Base-by-base conservation (phyloP, 2,888 invertebrate genomes). In the Hartigia nigra region DNA sequence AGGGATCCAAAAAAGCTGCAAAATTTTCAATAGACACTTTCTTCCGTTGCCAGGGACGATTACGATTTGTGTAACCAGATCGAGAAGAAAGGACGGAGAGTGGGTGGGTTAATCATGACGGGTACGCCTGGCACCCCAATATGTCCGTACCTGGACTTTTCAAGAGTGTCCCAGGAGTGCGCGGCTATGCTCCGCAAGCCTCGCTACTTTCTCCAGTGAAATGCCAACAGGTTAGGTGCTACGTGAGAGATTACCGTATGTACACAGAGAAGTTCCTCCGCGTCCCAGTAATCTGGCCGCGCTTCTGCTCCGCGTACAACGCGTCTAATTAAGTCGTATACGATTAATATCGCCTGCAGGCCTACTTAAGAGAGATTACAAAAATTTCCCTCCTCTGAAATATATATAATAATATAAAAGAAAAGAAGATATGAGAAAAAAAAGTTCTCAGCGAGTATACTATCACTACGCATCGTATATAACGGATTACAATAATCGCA, bases 161-260 rank as follows among this genome's bases (percentile, higher is more conserved):
- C 5, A 55, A 55, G 23, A 55, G 55, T 55, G 55, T 55, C 55
- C 55, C 55, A 55, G 55, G 55, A 55, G 55, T 55, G 55, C 39
- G 39, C 39, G 39, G 14, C 55, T 55, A 9, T 72, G 34, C 72
- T 72, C 72, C 31, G 85, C 84, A 82, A 84, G 84, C 86, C 55
- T 86, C 82, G 85, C 87, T 87, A 89, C 90, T 90, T 90, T 90
- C 90, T 89, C 90, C 87, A 86, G 88, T 88, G 89, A 90, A 90
- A 90, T 89, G 89, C 88, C 89, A 87, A 88, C 88, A 86, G 87
- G 88, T 88, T 87, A 86, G 84, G 84, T 82, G 83, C 82, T 82
- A 87, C 86, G 84, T 83, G 84, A 87, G 84, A 86, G 87, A 87
- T 87, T 87, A 87, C 86, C 86, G 72, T 72, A 34, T 72, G 34